phyloP scores from a whole-genome alignment of 2,113 vertebrate species.

The Mobula hypostoma region DNA sequence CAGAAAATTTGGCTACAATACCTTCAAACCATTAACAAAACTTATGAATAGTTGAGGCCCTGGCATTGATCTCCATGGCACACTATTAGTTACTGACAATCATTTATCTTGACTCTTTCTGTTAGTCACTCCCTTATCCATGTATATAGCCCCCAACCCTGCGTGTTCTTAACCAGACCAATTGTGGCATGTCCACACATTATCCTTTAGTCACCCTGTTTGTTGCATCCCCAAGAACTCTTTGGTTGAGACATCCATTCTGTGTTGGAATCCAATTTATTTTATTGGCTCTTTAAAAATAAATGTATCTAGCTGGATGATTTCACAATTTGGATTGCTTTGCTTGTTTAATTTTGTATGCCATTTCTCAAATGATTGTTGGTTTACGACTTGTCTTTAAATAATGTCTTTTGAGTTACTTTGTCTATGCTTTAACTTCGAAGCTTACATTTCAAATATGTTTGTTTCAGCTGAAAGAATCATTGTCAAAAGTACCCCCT shows the following conservation, averaged over 20 bases:
- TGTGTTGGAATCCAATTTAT: not conserved
- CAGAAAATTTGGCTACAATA: too few species aligned
- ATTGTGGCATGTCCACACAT: too few species aligned
- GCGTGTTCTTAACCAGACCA: too few species aligned
- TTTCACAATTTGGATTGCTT: not conserved
- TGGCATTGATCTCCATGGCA: too few species aligned
- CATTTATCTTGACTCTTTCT: too few species aligned
- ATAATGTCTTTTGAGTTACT: not conserved
- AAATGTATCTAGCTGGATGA: not conserved
- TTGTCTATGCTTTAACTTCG: not conserved
- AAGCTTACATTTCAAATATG: not conserved
- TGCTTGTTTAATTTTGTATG: not conserved
- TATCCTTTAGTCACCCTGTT: too few species aligned
- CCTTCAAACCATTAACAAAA: too few species aligned
- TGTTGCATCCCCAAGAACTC: too few species aligned
- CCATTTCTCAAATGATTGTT: not conserved
- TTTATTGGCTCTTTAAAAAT: not conserved
- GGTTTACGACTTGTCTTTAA: not conserved
- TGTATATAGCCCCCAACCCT: too few species aligned
- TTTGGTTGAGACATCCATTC: not conserved
- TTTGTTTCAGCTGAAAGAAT: slow-evolving; percentile 80
- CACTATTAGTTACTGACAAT: too few species aligned
- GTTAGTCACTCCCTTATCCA: too few species aligned
- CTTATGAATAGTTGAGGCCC: too few species aligned
- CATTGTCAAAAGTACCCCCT: slow-evolving; percentile 76